phyloP scores from a whole-genome alignment of 1,140 invertebrate species.

The Pseudomyrmex dendroicus region DNA sequence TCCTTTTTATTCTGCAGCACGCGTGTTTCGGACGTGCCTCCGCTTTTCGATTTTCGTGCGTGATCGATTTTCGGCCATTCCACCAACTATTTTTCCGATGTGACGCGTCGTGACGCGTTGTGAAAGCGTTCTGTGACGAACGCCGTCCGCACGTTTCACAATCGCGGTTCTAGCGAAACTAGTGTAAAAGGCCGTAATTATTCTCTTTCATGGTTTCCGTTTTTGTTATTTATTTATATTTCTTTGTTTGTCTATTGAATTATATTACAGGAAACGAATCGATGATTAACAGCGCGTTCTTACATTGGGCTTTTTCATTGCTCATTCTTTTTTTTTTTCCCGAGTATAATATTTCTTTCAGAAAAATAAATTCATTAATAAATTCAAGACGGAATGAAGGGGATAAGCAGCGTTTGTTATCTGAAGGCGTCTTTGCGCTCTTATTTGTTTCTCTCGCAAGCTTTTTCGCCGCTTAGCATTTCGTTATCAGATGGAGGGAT shows the following conservation, averaged over 20 bases:
- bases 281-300: neutral
- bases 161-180: neutral
- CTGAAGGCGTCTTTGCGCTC: neutral
- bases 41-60: conserved; percentile 59
- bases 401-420: conserved; percentile 15
- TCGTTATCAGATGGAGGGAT: conserved; percentile 41
- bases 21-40: conserved; percentile 55
- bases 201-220: neutral
- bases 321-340: too few relatives aligned
- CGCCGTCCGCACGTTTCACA: conserved; percentile 17
- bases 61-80: conserved; percentile 38
- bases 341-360: too few relatives aligned
- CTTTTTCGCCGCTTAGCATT: conserved; percentile 26
- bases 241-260: conserved; percentile 24
- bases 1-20: conserved; percentile 34
- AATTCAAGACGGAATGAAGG: conserved; percentile 1
- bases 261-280: neutral
- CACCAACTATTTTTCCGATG: conserved; percentile 46
- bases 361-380: neutral
- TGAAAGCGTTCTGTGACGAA: conserved; percentile 28
- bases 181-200: conserved; percentile 31
- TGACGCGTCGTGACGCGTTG: conserved; percentile 8
- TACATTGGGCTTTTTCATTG: too few relatives aligned
- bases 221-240: neutral
- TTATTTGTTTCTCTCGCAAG: conserved; percentile 3